Conservation (phyloP, 1,140 invertebrate genomes). For the Cotesia chilonis region DNA sequence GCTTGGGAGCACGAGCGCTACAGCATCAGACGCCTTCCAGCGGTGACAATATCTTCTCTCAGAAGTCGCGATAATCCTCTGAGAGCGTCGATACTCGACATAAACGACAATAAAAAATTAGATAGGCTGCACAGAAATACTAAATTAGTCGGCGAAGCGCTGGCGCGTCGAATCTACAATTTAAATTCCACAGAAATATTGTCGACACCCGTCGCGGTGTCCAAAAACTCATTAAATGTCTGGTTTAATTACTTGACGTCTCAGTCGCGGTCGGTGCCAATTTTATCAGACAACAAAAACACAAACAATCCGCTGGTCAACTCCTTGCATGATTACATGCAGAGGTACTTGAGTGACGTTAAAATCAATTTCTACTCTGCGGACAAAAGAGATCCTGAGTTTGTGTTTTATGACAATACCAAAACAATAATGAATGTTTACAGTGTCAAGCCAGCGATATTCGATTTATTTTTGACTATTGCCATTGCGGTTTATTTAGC, state of each 20-base stretch:
- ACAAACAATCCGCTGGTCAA: conserved; percentile 69
- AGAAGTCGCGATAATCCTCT: conserved; percentile 71
- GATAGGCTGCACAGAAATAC: conserved; percentile 76
- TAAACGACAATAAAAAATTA: conserved; percentile 69
- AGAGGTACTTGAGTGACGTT: conserved; percentile 79
- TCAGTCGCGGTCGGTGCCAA: conserved; percentile 77
- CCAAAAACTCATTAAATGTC: conserved; percentile 74
- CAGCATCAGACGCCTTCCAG: conserved; percentile 89
- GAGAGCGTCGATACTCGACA: conserved; percentile 73
- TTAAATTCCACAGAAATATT: conserved; percentile 76
- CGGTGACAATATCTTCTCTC: conserved; percentile 88
- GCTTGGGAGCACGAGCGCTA: conserved; percentile 98
- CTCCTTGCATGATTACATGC: conserved; percentile 77
- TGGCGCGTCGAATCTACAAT: conserved; percentile 88
- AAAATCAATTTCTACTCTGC: conserved; percentile 74
- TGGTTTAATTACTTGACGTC: conserved; percentile 79
- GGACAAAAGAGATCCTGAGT: conserved; percentile 91
- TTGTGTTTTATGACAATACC: conserved; percentile 88
- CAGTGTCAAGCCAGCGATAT: conserved; percentile 94
- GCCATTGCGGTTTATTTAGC: conserved; percentile 85
- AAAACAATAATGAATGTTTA: conserved; percentile 85
- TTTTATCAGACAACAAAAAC: conserved; percentile 72
- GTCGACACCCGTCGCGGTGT: conserved; percentile 74
- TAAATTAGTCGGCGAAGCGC: conserved; percentile 80
- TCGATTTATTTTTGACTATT: conserved; percentile 93